Conservation (phyloP, 2,113 vertebrate genomes). For the Oreochromis niloticus region DNA sequence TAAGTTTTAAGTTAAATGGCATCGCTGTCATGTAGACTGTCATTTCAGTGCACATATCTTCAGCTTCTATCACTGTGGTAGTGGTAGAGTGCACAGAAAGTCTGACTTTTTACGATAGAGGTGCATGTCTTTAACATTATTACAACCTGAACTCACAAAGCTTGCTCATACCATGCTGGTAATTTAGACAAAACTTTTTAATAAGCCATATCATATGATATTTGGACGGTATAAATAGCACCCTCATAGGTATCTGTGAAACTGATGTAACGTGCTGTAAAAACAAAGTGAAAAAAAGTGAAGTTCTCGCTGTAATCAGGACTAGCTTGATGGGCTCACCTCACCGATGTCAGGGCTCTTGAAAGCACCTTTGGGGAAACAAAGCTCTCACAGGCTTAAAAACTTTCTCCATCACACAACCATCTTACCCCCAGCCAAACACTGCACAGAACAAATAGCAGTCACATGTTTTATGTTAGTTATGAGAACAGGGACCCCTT, state of each 20-base stretch:
- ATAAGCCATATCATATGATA: not conserved
- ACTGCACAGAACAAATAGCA: not conserved
- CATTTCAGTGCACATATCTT: not conserved
- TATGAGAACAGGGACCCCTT: not conserved
- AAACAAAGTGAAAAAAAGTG: not conserved
- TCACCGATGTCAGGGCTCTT: slow-evolving; percentile 19
- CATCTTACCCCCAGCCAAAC: not conserved
- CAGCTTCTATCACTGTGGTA: not conserved
- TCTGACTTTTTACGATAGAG: not conserved
- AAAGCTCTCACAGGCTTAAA: slow-evolving; percentile 5
- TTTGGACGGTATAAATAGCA: slow-evolving; percentile 10
- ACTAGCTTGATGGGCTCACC: not conserved
- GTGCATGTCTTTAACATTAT: not conserved
- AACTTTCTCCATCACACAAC: not conserved
- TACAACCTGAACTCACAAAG: not conserved
- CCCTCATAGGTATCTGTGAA: not conserved
- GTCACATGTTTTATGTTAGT: not conserved
- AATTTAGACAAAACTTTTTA: not conserved
- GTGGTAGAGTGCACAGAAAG: not conserved
- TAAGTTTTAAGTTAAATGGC: not conserved
- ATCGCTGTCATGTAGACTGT: not conserved
- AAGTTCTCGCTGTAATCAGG: slow-evolving; percentile 11
- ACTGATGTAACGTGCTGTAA: not conserved
- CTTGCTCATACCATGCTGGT: not conserved
- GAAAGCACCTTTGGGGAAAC: not conserved